Base-by-base conservation (phyloP, 2,113 vertebrate species). In the Colistium nudipinnis region DNA sequence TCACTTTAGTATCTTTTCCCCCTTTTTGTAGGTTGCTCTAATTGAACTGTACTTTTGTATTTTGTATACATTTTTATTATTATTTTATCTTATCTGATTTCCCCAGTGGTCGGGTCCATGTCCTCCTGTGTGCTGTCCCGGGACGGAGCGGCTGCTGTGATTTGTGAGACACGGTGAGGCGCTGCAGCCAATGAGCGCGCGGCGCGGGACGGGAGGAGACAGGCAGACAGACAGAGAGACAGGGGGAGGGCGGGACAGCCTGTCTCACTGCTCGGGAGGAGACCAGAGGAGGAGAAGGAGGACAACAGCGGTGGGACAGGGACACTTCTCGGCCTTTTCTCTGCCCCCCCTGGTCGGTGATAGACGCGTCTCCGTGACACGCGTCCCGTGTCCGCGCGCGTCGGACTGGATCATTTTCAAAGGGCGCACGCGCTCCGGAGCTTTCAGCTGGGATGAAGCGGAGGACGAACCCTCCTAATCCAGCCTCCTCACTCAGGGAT, bases 141-240 rank as follows among this genome's bases (percentile, higher is more conserved):
- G 39, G 14, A n/a, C 39, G 17, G 39, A 41, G 39, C 39, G 0
- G 41, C 19, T 44, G 3, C 6, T 65, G 63, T 87, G 73, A 88
- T 90, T 77, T 80, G 83, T 48, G 85, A 89, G 91, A 94, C 88
- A 88, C 85, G 87, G 88, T 49, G 19, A 14, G 5, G 35, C 6
- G 36, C 45, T 0, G 51, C 71, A 92, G 81, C 95, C 95, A 95
- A 95, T 95, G 87, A 84, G 88, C 70, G 68, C 70, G 48, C 69
- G 4, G 62, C 24, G 76, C 76, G 75, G 28, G 84, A 72, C 44
- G 70, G 65, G 66, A 52, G 77, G 81, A 85, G 80, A 60, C 73
- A 60, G 67, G 33, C 77, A 60, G 79, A 63, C 73, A 19, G n/a
- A n/a, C n/a, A n/a, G n/a, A n/a, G n/a, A n/a, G n/a, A n/a, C n/a